These are phyloP conservation scores for Andrena bucephala DNA, from an alignment of 2,888 invertebrate species.

Conservation along the genomic window DNA sequence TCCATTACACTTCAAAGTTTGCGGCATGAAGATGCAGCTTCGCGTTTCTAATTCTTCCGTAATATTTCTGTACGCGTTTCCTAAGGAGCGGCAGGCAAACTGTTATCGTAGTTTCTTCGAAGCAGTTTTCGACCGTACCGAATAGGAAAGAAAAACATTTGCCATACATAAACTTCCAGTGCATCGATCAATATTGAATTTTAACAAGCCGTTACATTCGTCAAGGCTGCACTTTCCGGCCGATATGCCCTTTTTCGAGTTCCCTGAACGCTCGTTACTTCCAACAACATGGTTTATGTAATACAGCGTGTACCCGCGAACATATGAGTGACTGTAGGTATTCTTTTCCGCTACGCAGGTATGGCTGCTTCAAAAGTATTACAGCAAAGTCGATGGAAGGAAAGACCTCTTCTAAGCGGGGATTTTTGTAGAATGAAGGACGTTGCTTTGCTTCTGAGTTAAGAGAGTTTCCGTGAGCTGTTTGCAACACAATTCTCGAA, in stretches of 20 bases:
- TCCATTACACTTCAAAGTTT: background rate
- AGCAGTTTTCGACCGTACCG: background rate
- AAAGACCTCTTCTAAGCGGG: background rate
- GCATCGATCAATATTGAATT: slow-evolving; percentile 69
- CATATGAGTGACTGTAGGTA: background rate
- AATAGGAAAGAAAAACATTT: slow-evolving; percentile 64
- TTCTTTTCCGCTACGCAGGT: background rate
- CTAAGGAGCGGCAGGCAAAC: background rate
- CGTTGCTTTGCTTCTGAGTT: too few species aligned
- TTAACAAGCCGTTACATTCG: slow-evolving; percentile 23
- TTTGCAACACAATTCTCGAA: background rate
- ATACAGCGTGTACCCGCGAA: background rate
- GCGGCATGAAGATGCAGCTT: background rate
- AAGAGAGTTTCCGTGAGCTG: background rate
- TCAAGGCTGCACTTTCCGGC: slow-evolving; percentile 46
- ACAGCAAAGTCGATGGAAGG: background rate
- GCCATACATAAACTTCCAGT: slow-evolving; percentile 64
- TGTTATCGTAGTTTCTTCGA: slow-evolving; percentile 12
- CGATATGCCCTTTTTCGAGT: background rate
- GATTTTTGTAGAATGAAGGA: too few species aligned
- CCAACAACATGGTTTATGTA: too few species aligned
- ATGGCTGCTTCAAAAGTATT: background rate
- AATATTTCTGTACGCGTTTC: background rate
- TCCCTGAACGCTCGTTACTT: background rate
- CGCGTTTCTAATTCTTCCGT: background rate